Conservation (phyloP, 2,888 invertebrate genomes). For the Diplazon laetatorius region DNA sequence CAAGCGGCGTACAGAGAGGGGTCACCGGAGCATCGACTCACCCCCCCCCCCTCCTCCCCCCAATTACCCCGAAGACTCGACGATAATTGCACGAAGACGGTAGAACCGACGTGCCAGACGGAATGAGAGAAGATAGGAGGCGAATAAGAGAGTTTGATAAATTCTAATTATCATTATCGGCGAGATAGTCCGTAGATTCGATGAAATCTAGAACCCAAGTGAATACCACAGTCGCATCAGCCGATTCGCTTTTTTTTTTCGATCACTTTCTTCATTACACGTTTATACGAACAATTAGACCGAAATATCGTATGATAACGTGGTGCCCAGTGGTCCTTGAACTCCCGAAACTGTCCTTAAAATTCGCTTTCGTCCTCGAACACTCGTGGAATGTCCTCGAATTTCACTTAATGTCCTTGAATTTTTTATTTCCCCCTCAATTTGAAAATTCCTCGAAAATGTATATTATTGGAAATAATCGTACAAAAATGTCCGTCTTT, state of each 20-base stretch:
- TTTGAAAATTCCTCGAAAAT: too few species aligned
- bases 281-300: neutral
- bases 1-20: neutral
- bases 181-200: constrained; percentile 24
- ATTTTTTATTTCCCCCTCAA: too few species aligned
- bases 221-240: neutral
- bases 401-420: too few species aligned
- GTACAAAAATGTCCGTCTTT: too few species aligned
- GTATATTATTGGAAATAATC: too few species aligned
- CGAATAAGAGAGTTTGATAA: constrained; percentile 29
- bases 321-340: neutral
- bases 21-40: too few species aligned
- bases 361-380: too few species aligned
- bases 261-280: constrained; percentile 3
- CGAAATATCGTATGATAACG: neutral
- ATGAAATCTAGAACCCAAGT: constrained; percentile 22
- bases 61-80: neutral
- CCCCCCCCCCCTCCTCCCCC: too few species aligned
- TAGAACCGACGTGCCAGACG: constrained; percentile 12
- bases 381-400: too few species aligned
- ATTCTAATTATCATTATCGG: constrained; percentile 51
- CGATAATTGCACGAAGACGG: constrained; percentile 29
- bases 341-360: too few species aligned
- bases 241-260: constrained; percentile 2
- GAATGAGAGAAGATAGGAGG: neutral